A percentile compares a stretch with the other conserved stretches of the same genome.
Conservation (phyloP, 1,140 invertebrate species). For the Aphis craccivora region DNA sequence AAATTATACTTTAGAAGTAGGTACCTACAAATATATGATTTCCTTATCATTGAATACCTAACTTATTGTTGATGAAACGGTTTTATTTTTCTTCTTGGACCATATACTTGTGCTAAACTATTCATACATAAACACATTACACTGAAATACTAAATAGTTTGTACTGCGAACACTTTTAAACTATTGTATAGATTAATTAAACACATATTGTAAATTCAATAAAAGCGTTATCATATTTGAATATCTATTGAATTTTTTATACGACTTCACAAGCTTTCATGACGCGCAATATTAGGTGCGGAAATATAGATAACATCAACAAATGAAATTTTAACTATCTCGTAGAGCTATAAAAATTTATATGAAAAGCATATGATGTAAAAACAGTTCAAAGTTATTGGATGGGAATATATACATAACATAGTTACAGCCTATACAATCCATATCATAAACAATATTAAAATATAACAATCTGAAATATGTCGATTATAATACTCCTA, state of each 20-base stretch:
- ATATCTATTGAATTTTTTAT: neutral
- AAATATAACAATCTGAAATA: neutral
- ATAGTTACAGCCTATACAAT: too few relatives aligned
- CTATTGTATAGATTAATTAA: neutral
- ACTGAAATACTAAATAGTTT: neutral
- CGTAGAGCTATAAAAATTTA: neutral
- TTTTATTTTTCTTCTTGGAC: neutral
- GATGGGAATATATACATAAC: neutral
- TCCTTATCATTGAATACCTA: neutral
- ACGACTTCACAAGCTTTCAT: neutral
- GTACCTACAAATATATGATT: neutral
- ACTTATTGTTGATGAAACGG: neutral
- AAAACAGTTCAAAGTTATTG: neutral
- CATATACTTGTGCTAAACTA: neutral
- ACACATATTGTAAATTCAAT: neutral
- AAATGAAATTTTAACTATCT: neutral
- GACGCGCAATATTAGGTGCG: neutral
- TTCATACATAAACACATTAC: neutral
- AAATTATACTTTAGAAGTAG: too few relatives aligned
- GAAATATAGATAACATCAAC: neutral
- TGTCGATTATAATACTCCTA: neutral
- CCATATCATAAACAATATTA: neutral
- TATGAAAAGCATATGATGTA: neutral
- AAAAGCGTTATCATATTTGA: neutral
- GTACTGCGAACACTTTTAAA: neutral